Percentiles rank a stretch among this genome's conserved stretches.
phyloP scores from a whole-genome alignment of 2,797 vertebrate genomes.

The Lacerta bilineata region DNA sequence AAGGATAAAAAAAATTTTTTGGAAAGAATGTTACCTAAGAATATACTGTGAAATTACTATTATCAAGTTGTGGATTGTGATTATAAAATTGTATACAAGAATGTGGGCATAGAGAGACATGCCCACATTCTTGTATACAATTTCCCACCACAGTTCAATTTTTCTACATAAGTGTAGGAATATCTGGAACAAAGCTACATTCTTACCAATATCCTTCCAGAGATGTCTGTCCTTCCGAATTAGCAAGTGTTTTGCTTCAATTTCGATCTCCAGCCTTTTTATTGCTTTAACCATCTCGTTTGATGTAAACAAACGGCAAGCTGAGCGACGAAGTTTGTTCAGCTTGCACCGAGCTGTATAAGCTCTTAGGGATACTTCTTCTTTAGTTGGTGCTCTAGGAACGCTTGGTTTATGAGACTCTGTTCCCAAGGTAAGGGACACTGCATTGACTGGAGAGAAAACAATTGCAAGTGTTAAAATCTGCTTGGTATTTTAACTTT shows the following conservation, averaged over 20 bases:
- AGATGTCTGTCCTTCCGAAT: slow-evolving; percentile 94
- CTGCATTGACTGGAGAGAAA: slow-evolving; percentile 85
- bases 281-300: slow-evolving; percentile 90
- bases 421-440: slow-evolving; percentile 85
- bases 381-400: slow-evolving; percentile 92
- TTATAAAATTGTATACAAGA: not conserved
- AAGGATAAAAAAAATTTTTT: not conserved
- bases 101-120: not conserved
- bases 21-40: not conserved
- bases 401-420: slow-evolving; percentile 83
- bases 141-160: not conserved
- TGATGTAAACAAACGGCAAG: slow-evolving; percentile 90
- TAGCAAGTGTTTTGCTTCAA: slow-evolving; percentile 87
- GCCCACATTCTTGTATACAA: not conserved
- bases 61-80: not conserved
- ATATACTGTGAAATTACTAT: not conserved
- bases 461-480: not conserved
- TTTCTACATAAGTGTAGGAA: not conserved
- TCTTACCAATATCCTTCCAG: slow-evolving; percentile 95
- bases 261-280: slow-evolving; percentile 90
- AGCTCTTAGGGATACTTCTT: slow-evolving; percentile 92
- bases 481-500: too few species aligned
- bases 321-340: slow-evolving; percentile 88
- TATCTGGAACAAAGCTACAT: not conserved
- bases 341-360: slow-evolving; percentile 90